Base-by-base conservation (phyloP, 2,113 vertebrate species). In the Sebastes fasciatus region DNA sequence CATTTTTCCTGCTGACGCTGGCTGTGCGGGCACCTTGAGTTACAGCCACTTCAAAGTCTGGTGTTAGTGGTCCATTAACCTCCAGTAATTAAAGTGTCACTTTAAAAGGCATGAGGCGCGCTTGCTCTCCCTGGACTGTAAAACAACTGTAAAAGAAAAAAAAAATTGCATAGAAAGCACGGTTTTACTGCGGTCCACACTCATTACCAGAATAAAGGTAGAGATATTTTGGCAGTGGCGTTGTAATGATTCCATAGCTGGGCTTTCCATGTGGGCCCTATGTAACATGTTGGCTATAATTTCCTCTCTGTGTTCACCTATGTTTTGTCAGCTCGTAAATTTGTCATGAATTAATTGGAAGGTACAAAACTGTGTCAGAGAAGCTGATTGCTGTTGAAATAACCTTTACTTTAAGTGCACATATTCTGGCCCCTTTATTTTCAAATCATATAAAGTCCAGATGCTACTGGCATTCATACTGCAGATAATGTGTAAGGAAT, bases 41-140 rank as follows among this genome's bases (percentile, higher is more conserved):
- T 86, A 83, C 76, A 85, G 80, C 86, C 88, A 75, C 90, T 84
- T 93, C 89, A 89, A 83, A 90, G 88, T 78, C 66, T 80, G 76
- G n/a, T 84, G 77, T 89, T 77, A 88, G 85, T 77, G 88, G 67
- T 91, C 85, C 85, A 91, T 91, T 92, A 93, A 88, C 80, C 74
- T 79, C 79, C 17, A 67, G 84, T 93, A 90, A 93, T 92, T 93
- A 91, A 92, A 88, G 63, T 92, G 91, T 94, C 86, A 88, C 75
- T 88, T 91, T 82, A 88, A 85, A 90, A 76, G 79, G 66, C 83
- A 86, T 42, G 2, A 51, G 73, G 84, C 74, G n/a, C 51, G 26
- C 70, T 26, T 63, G 72, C 79, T 91, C 69, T 85, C 70, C 40
- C 55, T 86, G 78, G 81, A 65, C 80, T 91, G 80, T 87, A 64